phyloP scores from a whole-genome alignment of 2,888 invertebrate species.

The Siphonodentalium dalli region DNA sequence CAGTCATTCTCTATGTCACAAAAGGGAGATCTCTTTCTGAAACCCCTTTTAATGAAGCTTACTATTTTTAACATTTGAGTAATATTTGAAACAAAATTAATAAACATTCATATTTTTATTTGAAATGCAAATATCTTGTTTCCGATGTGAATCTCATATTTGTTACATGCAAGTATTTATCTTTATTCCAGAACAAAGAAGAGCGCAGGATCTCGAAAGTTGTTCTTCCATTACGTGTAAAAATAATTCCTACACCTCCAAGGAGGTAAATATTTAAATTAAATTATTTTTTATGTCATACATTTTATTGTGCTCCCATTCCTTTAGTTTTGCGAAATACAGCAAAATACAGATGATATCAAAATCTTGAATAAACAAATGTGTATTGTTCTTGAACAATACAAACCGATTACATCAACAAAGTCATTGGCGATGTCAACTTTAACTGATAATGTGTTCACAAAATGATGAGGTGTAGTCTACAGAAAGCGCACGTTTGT shows the following conservation, averaged over 20 bases:
- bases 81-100: no score
- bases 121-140: no score
- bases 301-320: background rate
- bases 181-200: conserved; percentile 42
- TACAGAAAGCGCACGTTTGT: no score
- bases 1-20: no score
- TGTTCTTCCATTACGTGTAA: conserved; percentile 77
- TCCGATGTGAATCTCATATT: no score
- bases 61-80: no score
- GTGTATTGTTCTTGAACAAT: background rate
- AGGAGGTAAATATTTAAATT: conserved; percentile 70
- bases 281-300: background rate
- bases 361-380: background rate
- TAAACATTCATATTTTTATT: no score
- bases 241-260: conserved; percentile 91
- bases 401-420: background rate
- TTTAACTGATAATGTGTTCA: background rate
- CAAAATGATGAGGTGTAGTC: no score
- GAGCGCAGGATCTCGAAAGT: conserved; percentile 62
- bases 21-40: no score
- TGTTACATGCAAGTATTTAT: background rate
- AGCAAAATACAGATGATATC: no score
- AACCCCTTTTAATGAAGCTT: no score
- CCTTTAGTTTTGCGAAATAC: no score
- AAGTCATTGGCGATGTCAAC: background rate